Evolutionary conservation across 2,113 vertebrate genomes (phyloP).

Genomic region (Muscicapa adusta): DNA sequence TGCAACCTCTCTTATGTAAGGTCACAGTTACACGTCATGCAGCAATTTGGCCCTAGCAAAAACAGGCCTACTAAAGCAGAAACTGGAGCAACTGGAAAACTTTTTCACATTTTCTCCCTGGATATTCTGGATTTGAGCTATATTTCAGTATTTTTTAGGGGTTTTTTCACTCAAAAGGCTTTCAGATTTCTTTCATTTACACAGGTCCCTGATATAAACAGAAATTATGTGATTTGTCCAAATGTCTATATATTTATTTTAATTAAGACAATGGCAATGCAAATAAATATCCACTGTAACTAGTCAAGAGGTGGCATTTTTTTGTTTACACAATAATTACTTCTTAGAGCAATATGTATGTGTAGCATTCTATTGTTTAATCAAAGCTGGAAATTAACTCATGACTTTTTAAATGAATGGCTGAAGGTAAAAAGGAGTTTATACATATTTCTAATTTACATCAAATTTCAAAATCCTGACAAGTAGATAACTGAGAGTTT

Average conservation of each 20-base stretch:
- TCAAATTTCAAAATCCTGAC: neutral
- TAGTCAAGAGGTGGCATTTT: neutral
- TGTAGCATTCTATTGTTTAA: neutral
- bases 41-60: neutral
- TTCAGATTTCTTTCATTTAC: neutral
- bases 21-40: neutral
- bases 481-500: neutral
- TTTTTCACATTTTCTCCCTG: neutral
- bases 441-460: neutral
- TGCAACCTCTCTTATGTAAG: accelerated
- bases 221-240: neutral
- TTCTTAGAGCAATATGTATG: neutral
- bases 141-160: neutral
- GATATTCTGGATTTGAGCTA: neutral
- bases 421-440: neutral
- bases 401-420: neutral
- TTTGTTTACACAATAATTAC: neutral
- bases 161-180: neutral
- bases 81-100: neutral
- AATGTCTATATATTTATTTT: neutral
- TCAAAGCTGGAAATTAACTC: neutral
- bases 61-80: neutral
- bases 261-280: neutral
- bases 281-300: neutral
- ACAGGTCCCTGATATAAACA: neutral